These are phyloP conservation scores for Siphamia tubifer DNA, from an alignment of 2,113 vertebrate species.

Conservation along the genomic window DNA sequence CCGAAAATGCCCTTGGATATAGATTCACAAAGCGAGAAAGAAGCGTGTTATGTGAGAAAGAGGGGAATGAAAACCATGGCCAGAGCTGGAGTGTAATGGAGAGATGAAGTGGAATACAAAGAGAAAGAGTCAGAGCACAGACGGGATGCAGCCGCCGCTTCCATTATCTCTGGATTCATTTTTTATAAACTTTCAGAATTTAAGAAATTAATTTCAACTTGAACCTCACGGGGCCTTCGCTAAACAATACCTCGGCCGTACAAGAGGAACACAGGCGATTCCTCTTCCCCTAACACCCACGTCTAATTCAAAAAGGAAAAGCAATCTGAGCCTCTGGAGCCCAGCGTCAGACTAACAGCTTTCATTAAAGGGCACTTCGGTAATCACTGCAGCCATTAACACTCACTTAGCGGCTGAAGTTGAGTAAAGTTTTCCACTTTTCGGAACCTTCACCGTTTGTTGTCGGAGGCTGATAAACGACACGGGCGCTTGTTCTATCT, in stretches of 20 bases:
- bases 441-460: background rate
- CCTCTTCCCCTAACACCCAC: conserved; percentile 34
- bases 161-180: conserved; percentile 46
- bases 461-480: no score
- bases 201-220: conserved; percentile 51
- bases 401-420: conserved; percentile 9
- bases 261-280: conserved; percentile 27
- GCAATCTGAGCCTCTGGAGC: conserved; percentile 25
- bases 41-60: conserved; percentile 2
- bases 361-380: conserved; percentile 40
- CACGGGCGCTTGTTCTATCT: no score
- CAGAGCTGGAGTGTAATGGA: background rate
- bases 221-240: background rate
- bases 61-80: conserved; percentile 16
- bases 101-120: conserved; percentile 27
- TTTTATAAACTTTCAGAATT: conserved; percentile 44
- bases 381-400: conserved; percentile 26
- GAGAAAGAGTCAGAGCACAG: conserved; percentile 9
- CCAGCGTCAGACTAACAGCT: conserved; percentile 32
- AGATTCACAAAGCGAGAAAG: conserved; percentile 24
- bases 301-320: conserved; percentile 44
- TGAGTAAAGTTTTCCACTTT: background rate
- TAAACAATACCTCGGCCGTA: conserved; percentile 16
- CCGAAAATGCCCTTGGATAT: conserved; percentile 49
- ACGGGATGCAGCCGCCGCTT: background rate